Conservation (phyloP, 1,140 invertebrate genomes). For the Panulirus ornatus region DNA sequence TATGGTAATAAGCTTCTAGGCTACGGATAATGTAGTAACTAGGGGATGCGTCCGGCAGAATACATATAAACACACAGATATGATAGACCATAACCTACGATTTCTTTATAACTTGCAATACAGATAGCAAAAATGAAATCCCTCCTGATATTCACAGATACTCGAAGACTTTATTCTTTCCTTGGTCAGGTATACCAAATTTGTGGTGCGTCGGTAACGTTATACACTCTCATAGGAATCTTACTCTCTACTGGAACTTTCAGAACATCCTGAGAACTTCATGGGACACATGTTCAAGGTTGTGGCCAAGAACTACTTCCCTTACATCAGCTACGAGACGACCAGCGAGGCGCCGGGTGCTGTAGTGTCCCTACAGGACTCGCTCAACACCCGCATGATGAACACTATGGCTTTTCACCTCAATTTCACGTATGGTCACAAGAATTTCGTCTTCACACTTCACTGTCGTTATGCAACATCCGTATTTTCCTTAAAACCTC, state of each 20-base stretch:
- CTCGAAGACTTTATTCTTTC: not conserved
- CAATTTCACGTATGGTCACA: constrained; percentile 28
- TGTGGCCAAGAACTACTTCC: constrained; percentile 21
- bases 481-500: no score
- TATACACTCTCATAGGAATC: not conserved
- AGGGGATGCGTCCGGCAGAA: not conserved
- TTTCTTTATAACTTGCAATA: not conserved
- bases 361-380: not conserved
- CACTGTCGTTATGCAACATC: no score
- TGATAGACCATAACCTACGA: not conserved
- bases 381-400: constrained; percentile 23
- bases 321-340: not conserved
- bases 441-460: no score
- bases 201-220: not conserved
- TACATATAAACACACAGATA: not conserved
- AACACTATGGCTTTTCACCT: not conserved
- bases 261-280: not conserved
- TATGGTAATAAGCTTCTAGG: not conserved
- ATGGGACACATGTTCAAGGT: not conserved
- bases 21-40: no score
- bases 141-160: not conserved
- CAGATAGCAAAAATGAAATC: not conserved
- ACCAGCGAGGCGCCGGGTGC: not conserved
- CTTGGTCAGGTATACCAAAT: not conserved
- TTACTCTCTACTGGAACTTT: not conserved